phyloP scores from a whole-genome alignment of 2,113 vertebrate species.

The Menura novaehollandiae region DNA sequence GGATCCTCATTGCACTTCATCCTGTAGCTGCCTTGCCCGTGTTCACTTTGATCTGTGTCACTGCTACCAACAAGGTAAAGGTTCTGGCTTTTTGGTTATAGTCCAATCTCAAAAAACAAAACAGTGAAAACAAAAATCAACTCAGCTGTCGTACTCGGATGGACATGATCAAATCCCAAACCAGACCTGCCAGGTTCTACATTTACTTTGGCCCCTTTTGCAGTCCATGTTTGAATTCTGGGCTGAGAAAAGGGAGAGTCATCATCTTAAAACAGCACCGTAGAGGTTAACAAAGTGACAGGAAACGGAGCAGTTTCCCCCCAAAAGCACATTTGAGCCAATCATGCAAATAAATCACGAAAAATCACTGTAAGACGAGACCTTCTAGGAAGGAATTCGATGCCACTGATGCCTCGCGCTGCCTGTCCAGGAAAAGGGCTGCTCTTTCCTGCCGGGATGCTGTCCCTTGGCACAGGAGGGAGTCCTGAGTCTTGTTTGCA shows the following conservation, averaged over 20 bases:
- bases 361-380: background rate
- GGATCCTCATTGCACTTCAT: background rate
- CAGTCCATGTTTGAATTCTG: background rate
- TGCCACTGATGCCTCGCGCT: background rate
- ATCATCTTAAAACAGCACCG: background rate
- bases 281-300: background rate
- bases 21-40: background rate
- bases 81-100: background rate
- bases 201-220: background rate
- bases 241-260: background rate
- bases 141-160: background rate
- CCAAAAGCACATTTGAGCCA: background rate
- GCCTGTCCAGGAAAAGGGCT: background rate
- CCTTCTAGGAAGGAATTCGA: background rate
- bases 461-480: background rate
- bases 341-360: slow-evolving; percentile 9
- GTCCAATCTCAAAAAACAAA: slow-evolving; percentile 7
- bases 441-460: background rate
- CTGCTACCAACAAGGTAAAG: background rate
- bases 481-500: background rate
- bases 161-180: background rate
- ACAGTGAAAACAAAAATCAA: background rate
- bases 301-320: background rate
- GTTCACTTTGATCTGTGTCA: background rate
- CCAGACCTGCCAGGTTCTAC: background rate